These are phyloP conservation scores for Hyles vespertilio DNA, from an alignment of 1,140 invertebrate species.

Conservation along the genomic window DNA sequence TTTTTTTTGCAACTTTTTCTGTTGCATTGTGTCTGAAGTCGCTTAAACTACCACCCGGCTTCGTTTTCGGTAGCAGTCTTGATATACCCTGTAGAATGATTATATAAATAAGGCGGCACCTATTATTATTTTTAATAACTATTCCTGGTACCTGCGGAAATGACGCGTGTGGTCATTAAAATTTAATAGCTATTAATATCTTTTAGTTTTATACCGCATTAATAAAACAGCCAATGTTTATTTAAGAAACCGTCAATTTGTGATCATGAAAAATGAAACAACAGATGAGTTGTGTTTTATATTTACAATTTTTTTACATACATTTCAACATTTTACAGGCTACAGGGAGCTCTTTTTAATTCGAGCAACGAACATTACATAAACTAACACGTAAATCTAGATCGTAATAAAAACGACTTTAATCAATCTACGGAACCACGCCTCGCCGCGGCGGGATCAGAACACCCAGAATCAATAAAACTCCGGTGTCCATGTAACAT, in stretches of 20 bases:
- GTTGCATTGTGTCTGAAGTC: too few species aligned
- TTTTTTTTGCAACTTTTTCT: too few species aligned
- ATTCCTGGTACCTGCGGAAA: not conserved
- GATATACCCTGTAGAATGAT: too few species aligned
- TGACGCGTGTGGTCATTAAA: slow-evolving; percentile 7
- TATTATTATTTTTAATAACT: too few species aligned
- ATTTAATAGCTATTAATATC: slow-evolving; percentile 8
- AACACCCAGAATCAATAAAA: slow-evolving; percentile 72
- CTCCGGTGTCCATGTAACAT: slow-evolving; percentile 56
- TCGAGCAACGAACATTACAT: slow-evolving; percentile 76
- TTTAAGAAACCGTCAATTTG: slow-evolving; percentile 39
- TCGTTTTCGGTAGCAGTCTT: too few species aligned
- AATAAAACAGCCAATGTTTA: slow-evolving; percentile 33
- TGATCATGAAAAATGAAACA: slow-evolving; percentile 59
- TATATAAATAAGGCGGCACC: too few species aligned
- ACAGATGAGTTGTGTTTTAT: slow-evolving; percentile 63
- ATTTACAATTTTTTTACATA: slow-evolving; percentile 75
- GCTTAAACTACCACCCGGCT: too few species aligned
- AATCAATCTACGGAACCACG: slow-evolving; percentile 63
- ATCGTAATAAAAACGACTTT: slow-evolving; percentile 70
- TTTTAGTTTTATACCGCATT: slow-evolving; percentile 2
- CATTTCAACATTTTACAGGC: slow-evolving; percentile 74
- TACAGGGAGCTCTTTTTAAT: slow-evolving; percentile 74
- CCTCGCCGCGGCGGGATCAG: slow-evolving; percentile 40
- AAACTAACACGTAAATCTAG: slow-evolving; percentile 75